Conservation (phyloP, 1,140 invertebrate genomes). For the Apis laboriosa region DNA sequence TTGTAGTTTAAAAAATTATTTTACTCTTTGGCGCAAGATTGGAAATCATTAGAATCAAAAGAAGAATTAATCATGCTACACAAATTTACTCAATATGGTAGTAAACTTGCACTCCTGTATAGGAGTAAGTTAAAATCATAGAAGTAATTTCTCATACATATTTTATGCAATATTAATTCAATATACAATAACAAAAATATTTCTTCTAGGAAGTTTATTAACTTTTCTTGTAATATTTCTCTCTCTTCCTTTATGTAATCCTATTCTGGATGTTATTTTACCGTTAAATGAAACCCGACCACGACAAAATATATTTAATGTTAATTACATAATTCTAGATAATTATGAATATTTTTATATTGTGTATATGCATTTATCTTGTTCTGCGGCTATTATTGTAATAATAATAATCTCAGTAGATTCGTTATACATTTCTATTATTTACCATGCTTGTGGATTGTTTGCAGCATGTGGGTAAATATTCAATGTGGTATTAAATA, state of each 20-base stretch:
- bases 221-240: background rate
- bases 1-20: constrained; percentile 16
- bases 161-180: background rate
- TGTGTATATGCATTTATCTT: background rate
- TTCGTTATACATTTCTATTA: constrained; percentile 11
- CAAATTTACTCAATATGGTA: background rate
- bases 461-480: constrained; percentile 35
- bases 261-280: background rate
- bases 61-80: background rate
- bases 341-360: background rate
- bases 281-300: constrained; percentile 25
- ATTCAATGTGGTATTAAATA: too few species aligned
- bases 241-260: background rate
- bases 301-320: background rate
- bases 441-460: constrained; percentile 9
- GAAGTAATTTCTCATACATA: background rate
- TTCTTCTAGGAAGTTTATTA: background rate
- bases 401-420: background rate
- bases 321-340: background rate
- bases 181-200: background rate
- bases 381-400: background rate
- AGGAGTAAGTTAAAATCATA: background rate
- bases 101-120: background rate
- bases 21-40: background rate
- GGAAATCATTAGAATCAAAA: background rate